These are phyloP conservation scores for Ips typographus DNA, from an alignment of 1,140 invertebrate genomes.

Conservation along the genomic window DNA sequence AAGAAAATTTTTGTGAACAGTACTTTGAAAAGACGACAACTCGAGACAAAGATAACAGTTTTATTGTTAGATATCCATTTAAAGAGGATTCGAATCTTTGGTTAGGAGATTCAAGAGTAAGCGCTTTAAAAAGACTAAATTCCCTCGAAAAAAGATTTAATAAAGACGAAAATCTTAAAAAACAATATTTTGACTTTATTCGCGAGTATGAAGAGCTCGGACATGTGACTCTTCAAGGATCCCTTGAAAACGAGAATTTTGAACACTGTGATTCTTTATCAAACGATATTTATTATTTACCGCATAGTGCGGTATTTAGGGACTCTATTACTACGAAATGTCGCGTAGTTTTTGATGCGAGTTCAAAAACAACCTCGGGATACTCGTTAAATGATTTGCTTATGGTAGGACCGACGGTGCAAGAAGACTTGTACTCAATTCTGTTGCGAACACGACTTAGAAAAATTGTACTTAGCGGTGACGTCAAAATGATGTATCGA, in stretches of 20 bases:
- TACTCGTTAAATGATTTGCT: background rate
- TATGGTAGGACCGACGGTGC: slow-evolving; percentile 34
- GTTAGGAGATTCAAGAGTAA: background rate
- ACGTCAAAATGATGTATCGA: slow-evolving; percentile 52
- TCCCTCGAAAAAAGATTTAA: background rate
- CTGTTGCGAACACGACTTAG: slow-evolving; percentile 35
- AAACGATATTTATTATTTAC: background rate
- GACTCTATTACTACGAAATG: background rate
- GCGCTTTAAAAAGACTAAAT: background rate
- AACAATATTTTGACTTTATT: background rate
- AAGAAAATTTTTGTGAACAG: background rate
- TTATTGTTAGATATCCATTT: background rate
- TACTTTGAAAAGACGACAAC: background rate
- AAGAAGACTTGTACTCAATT: slow-evolving; percentile 40
- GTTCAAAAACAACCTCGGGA: background rate
- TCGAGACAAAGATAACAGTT: background rate
- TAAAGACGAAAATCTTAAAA: background rate
- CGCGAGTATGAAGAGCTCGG: background rate
- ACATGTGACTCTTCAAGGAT: background rate
- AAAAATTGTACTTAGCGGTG: slow-evolving; percentile 38
- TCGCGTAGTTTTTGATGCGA: background rate
- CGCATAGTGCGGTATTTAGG: background rate
- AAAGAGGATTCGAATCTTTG: background rate
- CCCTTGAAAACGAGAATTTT: background rate
- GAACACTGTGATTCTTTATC: background rate